Evolutionary conservation across 2,888 invertebrate species (phyloP).

Genomic region (Cremastinae sp.): DNA sequence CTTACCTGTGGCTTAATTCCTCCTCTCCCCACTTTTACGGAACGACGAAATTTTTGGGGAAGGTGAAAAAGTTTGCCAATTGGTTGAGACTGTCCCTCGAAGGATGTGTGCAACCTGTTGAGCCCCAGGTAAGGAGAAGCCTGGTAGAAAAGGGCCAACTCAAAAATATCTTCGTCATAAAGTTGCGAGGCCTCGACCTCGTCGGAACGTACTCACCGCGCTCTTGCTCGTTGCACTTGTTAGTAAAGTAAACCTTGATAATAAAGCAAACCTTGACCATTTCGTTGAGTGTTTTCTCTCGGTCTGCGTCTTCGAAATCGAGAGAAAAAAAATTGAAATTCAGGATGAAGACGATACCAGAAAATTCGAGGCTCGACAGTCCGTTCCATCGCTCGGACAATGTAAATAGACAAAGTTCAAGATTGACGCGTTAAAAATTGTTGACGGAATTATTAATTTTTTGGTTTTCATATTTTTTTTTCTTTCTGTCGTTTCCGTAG

Average conservation of each 20-base stretch:
- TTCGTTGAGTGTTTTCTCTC: no score
- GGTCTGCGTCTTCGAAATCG: no score
- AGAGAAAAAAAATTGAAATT: no score
- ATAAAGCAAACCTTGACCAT: no score
- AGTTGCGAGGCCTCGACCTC: constrained; percentile 4
- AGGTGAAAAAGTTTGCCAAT: constrained; percentile 12
- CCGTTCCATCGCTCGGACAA: background rate
- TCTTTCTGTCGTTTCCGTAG: constrained; percentile 81
- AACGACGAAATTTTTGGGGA: constrained; percentile 15
- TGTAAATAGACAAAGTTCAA: constrained; percentile 18
- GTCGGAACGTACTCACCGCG: background rate
- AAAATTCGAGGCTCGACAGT: background rate
- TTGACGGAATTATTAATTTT: constrained; percentile 14
- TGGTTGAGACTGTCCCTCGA: constrained; percentile 32
- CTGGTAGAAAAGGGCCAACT: constrained; percentile 43
- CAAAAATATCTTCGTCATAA: constrained; percentile 30
- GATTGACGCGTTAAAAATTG: background rate
- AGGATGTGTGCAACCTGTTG: constrained; percentile 14
- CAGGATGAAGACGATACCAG: background rate
- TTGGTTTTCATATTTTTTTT: constrained; percentile 24
- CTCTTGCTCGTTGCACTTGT: no score
- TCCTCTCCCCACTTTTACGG: background rate
- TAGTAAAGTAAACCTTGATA: no score
- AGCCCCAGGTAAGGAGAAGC: constrained; percentile 29
- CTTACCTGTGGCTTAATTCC: constrained; percentile 1